phyloP scores from a whole-genome alignment of 2,113 vertebrate species.

The Oceanites oceanicus region DNA sequence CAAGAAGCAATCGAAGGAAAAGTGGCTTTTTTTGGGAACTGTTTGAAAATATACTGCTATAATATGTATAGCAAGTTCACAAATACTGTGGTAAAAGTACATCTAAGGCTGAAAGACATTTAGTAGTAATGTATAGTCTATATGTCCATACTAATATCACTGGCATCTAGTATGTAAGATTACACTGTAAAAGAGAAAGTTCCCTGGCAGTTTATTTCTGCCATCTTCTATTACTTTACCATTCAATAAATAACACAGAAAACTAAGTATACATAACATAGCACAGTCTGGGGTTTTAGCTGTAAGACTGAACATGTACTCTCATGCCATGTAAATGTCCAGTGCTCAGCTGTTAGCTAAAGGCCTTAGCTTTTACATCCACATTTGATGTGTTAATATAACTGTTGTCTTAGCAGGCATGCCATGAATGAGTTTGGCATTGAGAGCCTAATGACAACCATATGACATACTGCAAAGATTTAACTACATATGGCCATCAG shows the following conservation, averaged over 20 bases:
- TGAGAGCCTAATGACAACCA: neutral
- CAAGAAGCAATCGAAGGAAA: neutral
- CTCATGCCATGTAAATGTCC: neutral
- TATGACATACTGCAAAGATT: neutral
- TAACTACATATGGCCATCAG: neutral
- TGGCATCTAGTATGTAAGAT: neutral
- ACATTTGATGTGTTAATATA: neutral
- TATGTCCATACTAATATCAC: neutral
- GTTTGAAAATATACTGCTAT: neutral
- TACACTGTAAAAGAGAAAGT: neutral
- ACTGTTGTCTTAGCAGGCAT: neutral
- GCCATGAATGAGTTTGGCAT: neutral
- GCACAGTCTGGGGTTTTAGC: neutral
- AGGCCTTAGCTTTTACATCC: neutral
- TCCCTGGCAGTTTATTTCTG: neutral
- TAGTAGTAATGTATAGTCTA: neutral
- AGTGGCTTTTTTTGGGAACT: accelerated
- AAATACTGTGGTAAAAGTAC: neutral
- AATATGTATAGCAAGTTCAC: neutral
- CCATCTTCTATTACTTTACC: neutral
- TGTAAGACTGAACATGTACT: neutral
- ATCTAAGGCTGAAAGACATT: neutral
- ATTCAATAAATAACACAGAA: neutral
- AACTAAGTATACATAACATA: neutral
- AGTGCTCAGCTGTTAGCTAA: neutral